Evolutionary conservation across 1,140 invertebrate genomes (phyloP), one percentile per base, ranked within the genome.

Genomic region (Cotesia chilonis): DNA sequence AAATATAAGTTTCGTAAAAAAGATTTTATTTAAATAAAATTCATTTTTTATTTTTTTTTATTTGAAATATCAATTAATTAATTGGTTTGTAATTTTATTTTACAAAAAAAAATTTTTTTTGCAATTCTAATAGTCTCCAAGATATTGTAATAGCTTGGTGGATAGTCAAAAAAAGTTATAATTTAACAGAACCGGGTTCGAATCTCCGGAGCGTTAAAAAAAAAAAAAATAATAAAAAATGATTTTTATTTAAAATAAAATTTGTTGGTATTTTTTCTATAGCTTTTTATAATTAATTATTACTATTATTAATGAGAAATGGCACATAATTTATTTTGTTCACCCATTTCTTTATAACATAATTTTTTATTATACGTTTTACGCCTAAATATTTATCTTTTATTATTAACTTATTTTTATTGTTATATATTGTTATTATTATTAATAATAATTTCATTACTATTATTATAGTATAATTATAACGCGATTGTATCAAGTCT

Each of bases 1-100:
- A 81, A 81, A 80, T 80, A 82, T 75, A 78, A 74, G 73, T 66
- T 79, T 80, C 75, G 74, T 82, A 82, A 78, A 80, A 80, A 55
- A 55, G 54, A 55, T 17, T 55, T 14, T 55, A 3, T n/a, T 55
- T 55, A 3, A 28, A 28, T 51, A 9, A 9, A 51, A 9, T 51
- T 51, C 7, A 9, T 51, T 51, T 51, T 51, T 51, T 51, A 51
- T 9, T 51, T 17, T 17, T 17, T 17, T 17, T 17, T 17, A 17
- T 17, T 17, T 1, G 17, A 17, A 17, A 1, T 17, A 17, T 17
- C 17, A 17, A 1, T 17, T 17, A 1, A 17, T 17, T 17, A 17
- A 17, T 17, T 1, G 17, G 17, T 17, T 17, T 1, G 17, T 17
- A 17, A 17, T 17, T 17, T 17, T 17, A 17, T 17, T 17, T 17